Evolutionary conservation across 2,888 invertebrate genomes (phyloP).

Genomic region (Drosophila villosipedis): DNA sequence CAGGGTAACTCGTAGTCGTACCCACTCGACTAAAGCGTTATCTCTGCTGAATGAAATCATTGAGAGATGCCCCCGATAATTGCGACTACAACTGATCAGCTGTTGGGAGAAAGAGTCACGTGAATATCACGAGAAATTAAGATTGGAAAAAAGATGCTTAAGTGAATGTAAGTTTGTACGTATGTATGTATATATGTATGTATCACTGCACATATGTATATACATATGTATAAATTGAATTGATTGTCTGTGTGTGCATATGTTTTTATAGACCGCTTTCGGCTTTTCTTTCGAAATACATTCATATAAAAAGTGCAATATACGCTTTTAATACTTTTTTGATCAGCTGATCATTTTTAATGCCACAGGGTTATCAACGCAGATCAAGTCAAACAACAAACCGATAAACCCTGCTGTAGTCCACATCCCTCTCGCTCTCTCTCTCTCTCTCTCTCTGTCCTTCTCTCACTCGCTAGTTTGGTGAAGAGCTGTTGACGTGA

Average conservation of each 20-base stretch:
- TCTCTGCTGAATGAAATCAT: constrained; percentile 1
- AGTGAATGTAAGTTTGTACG: background rate
- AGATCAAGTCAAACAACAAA: constrained; percentile 3
- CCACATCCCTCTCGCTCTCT: background rate
- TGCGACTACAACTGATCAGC: constrained; percentile 10
- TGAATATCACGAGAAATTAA: constrained; percentile 29
- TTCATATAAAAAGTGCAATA: background rate
- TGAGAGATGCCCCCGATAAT: constrained; percentile 15
- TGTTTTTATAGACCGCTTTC: background rate
- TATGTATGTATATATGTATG: background rate
- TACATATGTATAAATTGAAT: background rate
- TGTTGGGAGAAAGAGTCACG: constrained; percentile 17
- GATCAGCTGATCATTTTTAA: constrained; percentile 7
- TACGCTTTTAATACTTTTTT: background rate
- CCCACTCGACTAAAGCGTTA: background rate
- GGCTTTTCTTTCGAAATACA: background rate
- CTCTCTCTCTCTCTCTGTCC: background rate
- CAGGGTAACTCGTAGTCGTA: background rate
- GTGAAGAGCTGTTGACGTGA: background rate
- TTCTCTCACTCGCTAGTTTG: background rate
- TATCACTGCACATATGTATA: background rate
- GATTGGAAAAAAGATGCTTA: background rate
- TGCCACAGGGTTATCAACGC: constrained; percentile 18
- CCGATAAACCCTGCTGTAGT: background rate
- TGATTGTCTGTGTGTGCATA: background rate